phyloP scores from a whole-genome alignment of 1,140 invertebrate species.

The Chymomyza costata region DNA sequence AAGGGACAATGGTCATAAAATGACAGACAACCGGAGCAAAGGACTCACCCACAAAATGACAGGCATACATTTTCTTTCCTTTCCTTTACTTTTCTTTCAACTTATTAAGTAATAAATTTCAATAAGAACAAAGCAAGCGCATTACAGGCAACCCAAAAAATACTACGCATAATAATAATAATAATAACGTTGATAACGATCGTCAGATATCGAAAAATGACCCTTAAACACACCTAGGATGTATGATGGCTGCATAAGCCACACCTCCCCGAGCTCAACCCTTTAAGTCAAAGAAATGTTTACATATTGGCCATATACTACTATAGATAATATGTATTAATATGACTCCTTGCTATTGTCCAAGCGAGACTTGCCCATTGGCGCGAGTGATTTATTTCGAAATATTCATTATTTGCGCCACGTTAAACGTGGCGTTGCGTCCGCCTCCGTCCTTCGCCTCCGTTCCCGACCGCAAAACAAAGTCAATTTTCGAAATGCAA shows the following conservation, averaged over 20 bases:
- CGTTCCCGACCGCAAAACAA: constrained; percentile 1
- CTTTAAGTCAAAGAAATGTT: constrained; percentile 49
- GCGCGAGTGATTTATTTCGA: constrained; percentile 68
- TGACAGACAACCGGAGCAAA: no score
- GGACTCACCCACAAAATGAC: constrained; percentile 9
- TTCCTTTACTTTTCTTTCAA: no score
- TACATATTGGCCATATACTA: constrained; percentile 35
- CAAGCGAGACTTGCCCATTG: constrained; percentile 65
- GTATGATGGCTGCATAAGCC: constrained; percentile 33
- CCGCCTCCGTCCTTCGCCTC: no score
- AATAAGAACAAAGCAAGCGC: constrained; percentile 52
- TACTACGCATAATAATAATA: constrained; percentile 61
- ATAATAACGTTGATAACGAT: constrained; percentile 62
- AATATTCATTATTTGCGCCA: constrained; percentile 65
- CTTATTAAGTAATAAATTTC: constrained; percentile 73
- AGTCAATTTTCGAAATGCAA: constrained; percentile 62
- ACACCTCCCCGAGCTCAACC: constrained; percentile 35
- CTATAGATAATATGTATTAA: no score
- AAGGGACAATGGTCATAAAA: constrained; percentile 9
- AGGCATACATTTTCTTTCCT: constrained; percentile 29
- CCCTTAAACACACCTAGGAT: constrained; percentile 71
- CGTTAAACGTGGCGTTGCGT: not conserved
- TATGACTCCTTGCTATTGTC: constrained; percentile 18
- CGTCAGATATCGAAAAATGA: constrained; percentile 70
- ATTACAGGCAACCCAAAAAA: constrained; percentile 18